These are phyloP conservation scores for Cossypha dichroa DNA, from an alignment of 2,797 vertebrate genomes.

Conservation along the genomic window DNA sequence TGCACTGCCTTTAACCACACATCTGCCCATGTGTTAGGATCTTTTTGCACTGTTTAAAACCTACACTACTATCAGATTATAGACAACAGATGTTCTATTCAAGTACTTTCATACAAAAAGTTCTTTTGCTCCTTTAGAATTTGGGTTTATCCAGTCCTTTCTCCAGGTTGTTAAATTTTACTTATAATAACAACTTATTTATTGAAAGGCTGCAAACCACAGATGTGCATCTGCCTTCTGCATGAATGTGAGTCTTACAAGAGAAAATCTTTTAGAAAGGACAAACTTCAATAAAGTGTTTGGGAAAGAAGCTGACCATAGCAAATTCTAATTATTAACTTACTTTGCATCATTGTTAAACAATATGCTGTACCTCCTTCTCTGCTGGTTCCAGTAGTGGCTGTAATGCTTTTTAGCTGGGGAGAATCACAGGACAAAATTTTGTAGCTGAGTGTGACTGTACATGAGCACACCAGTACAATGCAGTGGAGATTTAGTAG, in stretches of 20 bases:
- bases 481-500: neutral
- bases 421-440: neutral
- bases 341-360: neutral
- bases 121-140: neutral
- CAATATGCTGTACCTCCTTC: neutral
- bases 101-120: neutral
- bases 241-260: neutral
- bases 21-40: conserved; percentile 39
- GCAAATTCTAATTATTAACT: neutral
- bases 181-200: neutral
- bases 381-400: neutral
- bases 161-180: neutral
- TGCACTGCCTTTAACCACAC: neutral
- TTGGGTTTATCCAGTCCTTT: neutral
- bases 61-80: neutral
- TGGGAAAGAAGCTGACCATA: neutral
- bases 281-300: neutral
- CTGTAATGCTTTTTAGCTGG: neutral
- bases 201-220: neutral
- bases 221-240: neutral
- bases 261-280: neutral
- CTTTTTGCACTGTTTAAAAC: neutral
- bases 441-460: neutral
- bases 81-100: conserved; percentile 17
- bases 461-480: neutral